phyloP scores from a whole-genome alignment of 2,797 vertebrate species.

The Bradypodion ventrale region DNA sequence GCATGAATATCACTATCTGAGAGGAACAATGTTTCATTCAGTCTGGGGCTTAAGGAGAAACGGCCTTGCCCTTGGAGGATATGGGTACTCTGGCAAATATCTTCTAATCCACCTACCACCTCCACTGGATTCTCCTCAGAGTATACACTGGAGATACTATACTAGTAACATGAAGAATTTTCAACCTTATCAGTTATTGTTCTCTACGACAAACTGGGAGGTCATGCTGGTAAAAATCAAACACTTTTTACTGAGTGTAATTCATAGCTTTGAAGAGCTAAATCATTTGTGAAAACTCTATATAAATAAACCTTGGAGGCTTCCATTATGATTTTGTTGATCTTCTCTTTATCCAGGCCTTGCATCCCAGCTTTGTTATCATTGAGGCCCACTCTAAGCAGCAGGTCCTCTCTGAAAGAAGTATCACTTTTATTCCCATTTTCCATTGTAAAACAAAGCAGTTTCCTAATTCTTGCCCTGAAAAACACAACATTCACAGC shows the following conservation, averaged over 20 bases:
- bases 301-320: slow-evolving; percentile 86
- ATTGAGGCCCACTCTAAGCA: slow-evolving; percentile 94
- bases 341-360: slow-evolving; percentile 94
- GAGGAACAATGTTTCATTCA: background rate
- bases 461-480: slow-evolving; percentile 36
- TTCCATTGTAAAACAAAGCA: slow-evolving; percentile 61
- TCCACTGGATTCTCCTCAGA: background rate
- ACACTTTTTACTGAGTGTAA: slow-evolving; percentile 4
- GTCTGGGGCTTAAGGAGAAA: background rate
- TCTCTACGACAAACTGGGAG: background rate
- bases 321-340: slow-evolving; percentile 97
- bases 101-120: background rate
- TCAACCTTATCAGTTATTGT: background rate
- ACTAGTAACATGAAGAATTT: background rate
- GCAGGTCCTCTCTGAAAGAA: slow-evolving; percentile 72
- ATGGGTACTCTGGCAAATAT: background rate
- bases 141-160: background rate
- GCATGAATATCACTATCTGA: background rate
- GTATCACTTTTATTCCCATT: slow-evolving; percentile 42
- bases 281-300: slow-evolving; percentile 37
- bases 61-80: background rate
- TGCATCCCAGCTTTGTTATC: slow-evolving; percentile 99
- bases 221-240: background rate
- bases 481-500: slow-evolving; percentile 49
- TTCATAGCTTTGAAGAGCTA: slow-evolving; percentile 20